phyloP scores from a whole-genome alignment of 2,888 invertebrate genomes.

The Lydus trimaculatus region DNA sequence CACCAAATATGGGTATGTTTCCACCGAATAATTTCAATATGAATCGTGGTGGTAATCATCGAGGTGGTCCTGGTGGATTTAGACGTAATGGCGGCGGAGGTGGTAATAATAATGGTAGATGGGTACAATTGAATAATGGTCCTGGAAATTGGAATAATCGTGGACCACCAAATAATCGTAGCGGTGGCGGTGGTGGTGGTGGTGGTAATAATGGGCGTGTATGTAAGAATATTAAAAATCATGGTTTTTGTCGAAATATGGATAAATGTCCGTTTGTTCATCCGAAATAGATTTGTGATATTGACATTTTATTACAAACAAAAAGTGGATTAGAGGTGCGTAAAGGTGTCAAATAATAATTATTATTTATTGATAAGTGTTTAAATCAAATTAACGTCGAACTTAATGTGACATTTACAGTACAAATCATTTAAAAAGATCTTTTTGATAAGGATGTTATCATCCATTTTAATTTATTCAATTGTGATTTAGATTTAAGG shows the following conservation, averaged over 20 bases:
- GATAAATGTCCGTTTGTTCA: slow-evolving; percentile 86
- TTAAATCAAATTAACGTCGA: slow-evolving; percentile 10
- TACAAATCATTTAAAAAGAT: slow-evolving; percentile 21
- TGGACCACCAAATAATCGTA: slow-evolving; percentile 52
- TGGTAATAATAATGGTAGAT: slow-evolving; percentile 61
- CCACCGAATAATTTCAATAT: slow-evolving; percentile 59
- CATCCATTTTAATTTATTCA: slow-evolving; percentile 33
- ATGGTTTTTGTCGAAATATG: slow-evolving; percentile 82
- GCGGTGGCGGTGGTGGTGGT: slow-evolving; percentile 57
- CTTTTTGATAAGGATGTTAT: slow-evolving; percentile 28
- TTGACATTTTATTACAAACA: background rate
- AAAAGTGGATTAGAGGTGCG: slow-evolving; percentile 17
- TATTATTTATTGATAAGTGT: slow-evolving; percentile 15
- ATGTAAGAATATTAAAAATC: slow-evolving; percentile 82
- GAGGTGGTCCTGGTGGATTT: slow-evolving; percentile 37
- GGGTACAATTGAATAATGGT: slow-evolving; percentile 60
- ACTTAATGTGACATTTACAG: slow-evolving; percentile 18
- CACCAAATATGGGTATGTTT: slow-evolving; percentile 57
- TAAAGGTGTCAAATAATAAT: background rate
- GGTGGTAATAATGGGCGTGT: slow-evolving; percentile 62
- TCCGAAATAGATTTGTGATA: slow-evolving; percentile 58
- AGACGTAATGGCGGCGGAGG: slow-evolving; percentile 41
- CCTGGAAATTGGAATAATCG: slow-evolving; percentile 62
- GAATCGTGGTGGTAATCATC: slow-evolving; percentile 46
- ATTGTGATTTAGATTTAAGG: slow-evolving; percentile 31